Percentiles rank a stretch among this genome's conserved stretches.
Conservation (phyloP, 2,797 vertebrate species). For the Sphenodon punctatus region DNA sequence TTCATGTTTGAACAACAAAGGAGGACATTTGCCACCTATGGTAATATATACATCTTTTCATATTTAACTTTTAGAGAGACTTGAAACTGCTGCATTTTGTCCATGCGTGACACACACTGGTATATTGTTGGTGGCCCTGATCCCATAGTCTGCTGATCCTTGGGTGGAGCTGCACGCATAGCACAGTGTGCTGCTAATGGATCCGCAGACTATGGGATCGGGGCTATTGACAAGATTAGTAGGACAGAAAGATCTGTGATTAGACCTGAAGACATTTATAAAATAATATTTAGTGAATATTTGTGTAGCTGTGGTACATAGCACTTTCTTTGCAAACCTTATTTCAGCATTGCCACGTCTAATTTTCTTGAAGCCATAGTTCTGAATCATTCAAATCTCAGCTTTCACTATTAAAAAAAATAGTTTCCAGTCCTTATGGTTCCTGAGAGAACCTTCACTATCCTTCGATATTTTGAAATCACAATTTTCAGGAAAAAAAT, state of each 20-base stretch:
- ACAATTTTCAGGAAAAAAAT: too few relatives aligned
- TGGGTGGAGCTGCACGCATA: too few relatives aligned
- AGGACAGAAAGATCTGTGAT: not conserved
- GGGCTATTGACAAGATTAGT: too few relatives aligned
- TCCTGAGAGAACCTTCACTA: too few relatives aligned
- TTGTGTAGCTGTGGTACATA: not conserved
- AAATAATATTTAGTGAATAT: constrained; percentile 1
- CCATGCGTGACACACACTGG: not conserved
- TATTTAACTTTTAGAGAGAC: not conserved
- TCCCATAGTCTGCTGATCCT: too few relatives aligned
- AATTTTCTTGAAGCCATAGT: not conserved
- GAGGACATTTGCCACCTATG: constrained; percentile 94
- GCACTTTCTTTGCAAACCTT: not conserved
- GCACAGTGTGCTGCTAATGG: too few relatives aligned
- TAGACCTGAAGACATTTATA: not conserved
- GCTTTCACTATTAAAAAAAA: not conserved
- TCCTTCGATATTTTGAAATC: too few relatives aligned
- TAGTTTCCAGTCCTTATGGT: too few relatives aligned
- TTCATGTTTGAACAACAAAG: constrained; percentile 99
- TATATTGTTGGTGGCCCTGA: too few relatives aligned
- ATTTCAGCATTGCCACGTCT: not conserved
- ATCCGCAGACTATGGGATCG: too few relatives aligned
- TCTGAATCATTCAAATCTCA: constrained; percentile 1
- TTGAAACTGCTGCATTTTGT: not conserved
- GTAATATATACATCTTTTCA: constrained; percentile 70